Conservation (phyloP, 1,140 invertebrate species). For the Thaumatotibia leucotreta region DNA sequence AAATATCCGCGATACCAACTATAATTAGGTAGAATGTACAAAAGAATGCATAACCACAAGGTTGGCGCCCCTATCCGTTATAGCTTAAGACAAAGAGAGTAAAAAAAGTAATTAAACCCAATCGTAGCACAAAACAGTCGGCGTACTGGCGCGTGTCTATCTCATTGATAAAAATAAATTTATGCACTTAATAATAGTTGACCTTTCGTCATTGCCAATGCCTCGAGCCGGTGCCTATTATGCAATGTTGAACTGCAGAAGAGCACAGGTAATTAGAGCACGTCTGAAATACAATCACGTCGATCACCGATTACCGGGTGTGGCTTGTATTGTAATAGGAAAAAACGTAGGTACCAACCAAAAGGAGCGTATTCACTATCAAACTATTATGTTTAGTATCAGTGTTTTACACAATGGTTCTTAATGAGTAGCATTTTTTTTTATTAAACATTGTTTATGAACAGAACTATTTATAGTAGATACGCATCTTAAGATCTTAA, state of each 20-base stretch:
- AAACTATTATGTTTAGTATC: too few relatives aligned
- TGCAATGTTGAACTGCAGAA: background rate
- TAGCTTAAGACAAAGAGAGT: background rate
- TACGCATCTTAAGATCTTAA: too few relatives aligned
- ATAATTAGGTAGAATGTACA: background rate
- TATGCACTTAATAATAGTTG: slow-evolving; percentile 34
- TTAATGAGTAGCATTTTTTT: too few relatives aligned
- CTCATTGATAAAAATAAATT: slow-evolving; percentile 66
- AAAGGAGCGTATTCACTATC: too few relatives aligned
- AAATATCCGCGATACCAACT: too few relatives aligned
- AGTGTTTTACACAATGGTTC: too few relatives aligned
- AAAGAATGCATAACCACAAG: background rate
- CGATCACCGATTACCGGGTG: too few relatives aligned
- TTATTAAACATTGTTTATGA: too few relatives aligned
- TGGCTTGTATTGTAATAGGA: too few relatives aligned
- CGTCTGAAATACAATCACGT: background rate
- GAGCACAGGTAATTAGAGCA: background rate
- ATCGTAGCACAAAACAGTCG: slow-evolving; percentile 21
- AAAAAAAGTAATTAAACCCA: slow-evolving; percentile 10
- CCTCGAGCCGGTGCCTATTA: slow-evolving; percentile 17
- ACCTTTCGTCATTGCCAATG: slow-evolving; percentile 44
- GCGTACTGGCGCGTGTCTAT: slow-evolving; percentile 48
- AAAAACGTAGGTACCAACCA: too few relatives aligned
- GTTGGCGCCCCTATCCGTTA: background rate
- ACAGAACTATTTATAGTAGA: too few relatives aligned